phyloP scores from a whole-genome alignment of 2,113 vertebrate genomes.

The Hippopotamus amphibius region DNA sequence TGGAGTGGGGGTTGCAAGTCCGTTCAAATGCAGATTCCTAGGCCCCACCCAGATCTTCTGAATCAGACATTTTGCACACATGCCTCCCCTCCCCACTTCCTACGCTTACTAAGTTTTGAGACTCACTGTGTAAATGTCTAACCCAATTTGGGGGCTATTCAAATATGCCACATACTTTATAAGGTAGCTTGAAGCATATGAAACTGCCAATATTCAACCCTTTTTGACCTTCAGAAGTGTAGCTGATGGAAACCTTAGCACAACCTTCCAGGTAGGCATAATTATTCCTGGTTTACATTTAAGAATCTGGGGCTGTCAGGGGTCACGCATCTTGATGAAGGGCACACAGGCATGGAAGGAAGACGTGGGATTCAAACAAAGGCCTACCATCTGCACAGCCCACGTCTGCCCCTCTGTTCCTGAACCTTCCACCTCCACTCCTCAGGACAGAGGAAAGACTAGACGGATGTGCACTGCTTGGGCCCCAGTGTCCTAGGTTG shows the following conservation, averaged over 20 bases:
- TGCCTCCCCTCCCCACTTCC: background rate
- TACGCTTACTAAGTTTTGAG: background rate
- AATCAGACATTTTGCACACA: background rate
- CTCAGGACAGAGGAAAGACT: background rate
- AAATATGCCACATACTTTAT: background rate
- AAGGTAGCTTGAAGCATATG: background rate
- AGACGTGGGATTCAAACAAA: background rate
- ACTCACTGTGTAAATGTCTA: background rate
- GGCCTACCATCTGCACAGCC: background rate
- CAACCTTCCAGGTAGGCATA: background rate
- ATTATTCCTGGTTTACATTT: background rate
- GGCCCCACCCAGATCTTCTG: background rate
- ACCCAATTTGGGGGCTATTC: background rate
- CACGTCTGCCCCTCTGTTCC: background rate
- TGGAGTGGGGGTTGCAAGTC: background rate
- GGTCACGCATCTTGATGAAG: background rate
- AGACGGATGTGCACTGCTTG: background rate
- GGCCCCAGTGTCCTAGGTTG: background rate
- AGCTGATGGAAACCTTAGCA: background rate
- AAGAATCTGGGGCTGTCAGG: background rate
- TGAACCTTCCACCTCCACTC: background rate
- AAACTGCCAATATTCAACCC: background rate
- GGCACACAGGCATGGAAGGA: background rate
- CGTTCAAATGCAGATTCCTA: background rate
- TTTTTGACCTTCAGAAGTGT: background rate